phyloP scores from a whole-genome alignment of 2,888 invertebrate genomes.

The Plagodis pulveraria region DNA sequence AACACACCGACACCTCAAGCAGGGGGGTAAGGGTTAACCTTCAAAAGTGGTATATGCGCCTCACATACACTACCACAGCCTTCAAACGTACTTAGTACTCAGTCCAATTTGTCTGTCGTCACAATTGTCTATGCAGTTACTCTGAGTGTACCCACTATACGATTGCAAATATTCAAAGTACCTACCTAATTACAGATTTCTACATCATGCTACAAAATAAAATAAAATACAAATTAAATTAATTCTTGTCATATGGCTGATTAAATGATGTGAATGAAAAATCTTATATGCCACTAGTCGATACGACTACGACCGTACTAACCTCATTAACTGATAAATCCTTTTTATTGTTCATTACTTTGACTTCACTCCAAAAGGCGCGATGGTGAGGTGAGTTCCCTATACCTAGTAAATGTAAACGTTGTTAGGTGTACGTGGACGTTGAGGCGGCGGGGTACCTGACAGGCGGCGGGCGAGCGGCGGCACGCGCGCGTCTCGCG shows the following conservation, averaged over 20 bases:
- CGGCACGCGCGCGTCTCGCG: conserved; percentile 58
- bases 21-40: background rate
- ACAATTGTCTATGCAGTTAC: background rate
- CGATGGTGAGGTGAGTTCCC: too few relatives aligned
- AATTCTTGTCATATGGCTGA: too few relatives aligned
- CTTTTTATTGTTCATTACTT: too few relatives aligned
- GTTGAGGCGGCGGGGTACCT: conserved; percentile 49
- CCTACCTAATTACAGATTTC: background rate
- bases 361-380: too few relatives aligned
- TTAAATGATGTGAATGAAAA: too few relatives aligned
- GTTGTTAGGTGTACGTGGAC: conserved; percentile 38
- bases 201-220: background rate
- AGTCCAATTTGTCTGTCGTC: background rate
- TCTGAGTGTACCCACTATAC: background rate
- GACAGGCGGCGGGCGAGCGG: conserved; percentile 40
- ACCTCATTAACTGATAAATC: too few relatives aligned
- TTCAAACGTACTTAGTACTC: background rate
- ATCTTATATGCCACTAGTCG: too few relatives aligned
- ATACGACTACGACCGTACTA: too few relatives aligned
- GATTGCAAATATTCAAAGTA: background rate
- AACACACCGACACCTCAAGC: background rate
- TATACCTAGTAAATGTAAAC: background rate
- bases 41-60: background rate
- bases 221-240: too few relatives aligned
- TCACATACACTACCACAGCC: background rate